Evolutionary conservation across 1,140 invertebrate species (phyloP).

Genomic region (Sycophila sp.): DNA sequence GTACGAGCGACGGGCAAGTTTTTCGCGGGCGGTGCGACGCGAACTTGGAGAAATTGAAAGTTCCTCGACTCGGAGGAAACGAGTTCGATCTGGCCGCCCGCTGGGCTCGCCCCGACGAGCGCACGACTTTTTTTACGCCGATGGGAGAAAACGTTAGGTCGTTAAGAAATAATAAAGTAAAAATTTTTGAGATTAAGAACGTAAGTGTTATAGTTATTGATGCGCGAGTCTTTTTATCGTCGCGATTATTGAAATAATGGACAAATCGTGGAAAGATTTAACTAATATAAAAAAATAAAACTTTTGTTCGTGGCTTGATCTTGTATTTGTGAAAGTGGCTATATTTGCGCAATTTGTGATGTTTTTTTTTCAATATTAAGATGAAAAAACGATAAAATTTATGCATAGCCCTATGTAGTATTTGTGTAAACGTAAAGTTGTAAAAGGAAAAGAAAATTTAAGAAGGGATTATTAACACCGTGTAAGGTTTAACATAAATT

Average conservation of each 20-base stretch:
- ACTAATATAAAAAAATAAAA: constrained; percentile 27
- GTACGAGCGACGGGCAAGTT: background rate
- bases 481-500: constrained; percentile 17
- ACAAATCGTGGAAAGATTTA: constrained; percentile 16
- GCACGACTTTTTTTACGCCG: background rate
- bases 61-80: background rate
- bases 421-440: constrained; percentile 46
- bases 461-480: background rate
- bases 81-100: background rate
- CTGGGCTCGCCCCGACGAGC: no score
- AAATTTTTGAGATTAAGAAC: constrained; percentile 24
- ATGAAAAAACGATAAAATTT: constrained; percentile 41
- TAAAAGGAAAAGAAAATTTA: background rate
- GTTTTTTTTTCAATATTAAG: constrained; percentile 33
- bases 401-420: constrained; percentile 48
- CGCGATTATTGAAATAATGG: constrained; percentile 8
- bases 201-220: constrained; percentile 29
- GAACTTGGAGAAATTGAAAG: constrained; percentile 1
- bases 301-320: constrained; percentile 46
- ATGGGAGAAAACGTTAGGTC: background rate
- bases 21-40: background rate
- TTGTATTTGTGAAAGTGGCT: constrained; percentile 53
- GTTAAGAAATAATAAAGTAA: constrained; percentile 7
- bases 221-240: constrained; percentile 20
- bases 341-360: constrained; percentile 53